phyloP scores from a whole-genome alignment of 1,140 invertebrate genomes.

The Zaprionus ornatus region DNA sequence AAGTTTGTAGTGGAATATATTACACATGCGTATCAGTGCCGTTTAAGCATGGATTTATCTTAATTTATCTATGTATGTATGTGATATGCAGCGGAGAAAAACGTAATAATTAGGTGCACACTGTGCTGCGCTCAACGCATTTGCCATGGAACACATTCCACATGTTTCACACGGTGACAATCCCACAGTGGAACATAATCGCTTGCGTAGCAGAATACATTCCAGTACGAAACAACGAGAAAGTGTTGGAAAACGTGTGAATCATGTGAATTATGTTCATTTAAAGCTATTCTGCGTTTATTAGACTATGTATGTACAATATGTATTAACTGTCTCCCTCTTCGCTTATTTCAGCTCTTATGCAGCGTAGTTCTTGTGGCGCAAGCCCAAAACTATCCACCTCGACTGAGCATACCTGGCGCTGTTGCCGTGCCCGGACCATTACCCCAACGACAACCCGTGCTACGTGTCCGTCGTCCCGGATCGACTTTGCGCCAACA shows the following conservation, averaged over 20 bases:
- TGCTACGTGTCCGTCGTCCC: slow-evolving; percentile 84
- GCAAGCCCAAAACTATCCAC: slow-evolving; percentile 85
- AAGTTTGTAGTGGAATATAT: background rate
- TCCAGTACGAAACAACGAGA: background rate
- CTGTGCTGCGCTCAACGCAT: no score
- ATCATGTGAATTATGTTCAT: background rate
- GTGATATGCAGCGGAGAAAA: no score
- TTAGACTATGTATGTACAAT: no score
- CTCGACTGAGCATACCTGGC: slow-evolving; percentile 86
- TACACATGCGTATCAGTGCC: background rate
- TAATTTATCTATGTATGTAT: no score
- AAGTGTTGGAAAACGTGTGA: slow-evolving; percentile 34
- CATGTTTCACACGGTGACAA: no score
- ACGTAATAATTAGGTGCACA: no score
- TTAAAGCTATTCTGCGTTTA: no score
- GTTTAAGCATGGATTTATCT: background rate
- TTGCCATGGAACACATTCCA: background rate
- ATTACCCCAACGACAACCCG: slow-evolving; percentile 84
- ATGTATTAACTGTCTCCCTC: no score
- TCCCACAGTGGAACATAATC: background rate
- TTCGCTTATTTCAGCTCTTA: slow-evolving; percentile 44
- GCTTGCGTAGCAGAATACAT: background rate
- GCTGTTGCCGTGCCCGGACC: slow-evolving; percentile 84
- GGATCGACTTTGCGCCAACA: slow-evolving; percentile 72
- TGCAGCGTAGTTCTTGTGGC: slow-evolving; percentile 60